A percentile compares a stretch with the other conserved stretches of the same genome.
These are phyloP conservation scores for Plutella xylostella DNA, from an alignment of 2,888 invertebrate species.

Conservation along the genomic window DNA sequence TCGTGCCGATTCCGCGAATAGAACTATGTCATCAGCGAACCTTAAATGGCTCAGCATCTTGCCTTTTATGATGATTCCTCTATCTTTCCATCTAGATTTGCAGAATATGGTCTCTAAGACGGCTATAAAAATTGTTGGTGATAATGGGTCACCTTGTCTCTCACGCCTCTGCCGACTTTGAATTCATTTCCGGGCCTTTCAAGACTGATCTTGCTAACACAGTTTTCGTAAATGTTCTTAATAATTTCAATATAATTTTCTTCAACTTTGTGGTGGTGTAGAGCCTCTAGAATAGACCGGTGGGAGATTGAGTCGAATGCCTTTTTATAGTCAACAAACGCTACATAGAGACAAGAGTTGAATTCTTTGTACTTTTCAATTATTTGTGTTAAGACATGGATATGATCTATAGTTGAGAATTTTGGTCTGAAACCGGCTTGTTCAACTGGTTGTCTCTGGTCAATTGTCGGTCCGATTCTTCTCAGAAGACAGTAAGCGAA, in stretches of 20 bases:
- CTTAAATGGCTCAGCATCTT: not conserved
- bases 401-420: conserved; percentile 13
- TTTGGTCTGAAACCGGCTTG: conserved; percentile 11
- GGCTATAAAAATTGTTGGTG: not conserved
- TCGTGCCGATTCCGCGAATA: not conserved
- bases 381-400: conserved; percentile 11
- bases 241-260: too few species aligned
- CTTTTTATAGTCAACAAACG: not conserved
- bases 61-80: not conserved
- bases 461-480: conserved; percentile 2
- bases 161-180: not conserved
- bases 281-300: too few species aligned
- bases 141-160: conserved; percentile 1
- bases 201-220: not conserved
- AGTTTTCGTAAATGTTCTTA: not conserved
- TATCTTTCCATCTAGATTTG: not conserved
- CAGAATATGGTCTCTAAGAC: not conserved
- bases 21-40: not conserved
- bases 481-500: conserved; percentile 9
- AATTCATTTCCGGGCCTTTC: not conserved
- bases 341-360: not conserved
- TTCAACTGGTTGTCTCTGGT: not conserved
- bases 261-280: too few species aligned
- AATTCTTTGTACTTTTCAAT: conserved; percentile 14
- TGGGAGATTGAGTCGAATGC: not conserved